Evolutionary conservation across 2,113 vertebrate species (phyloP), one percentile per base, ranked within the genome.

Genomic region (Addax nasomaculatus): DNA sequence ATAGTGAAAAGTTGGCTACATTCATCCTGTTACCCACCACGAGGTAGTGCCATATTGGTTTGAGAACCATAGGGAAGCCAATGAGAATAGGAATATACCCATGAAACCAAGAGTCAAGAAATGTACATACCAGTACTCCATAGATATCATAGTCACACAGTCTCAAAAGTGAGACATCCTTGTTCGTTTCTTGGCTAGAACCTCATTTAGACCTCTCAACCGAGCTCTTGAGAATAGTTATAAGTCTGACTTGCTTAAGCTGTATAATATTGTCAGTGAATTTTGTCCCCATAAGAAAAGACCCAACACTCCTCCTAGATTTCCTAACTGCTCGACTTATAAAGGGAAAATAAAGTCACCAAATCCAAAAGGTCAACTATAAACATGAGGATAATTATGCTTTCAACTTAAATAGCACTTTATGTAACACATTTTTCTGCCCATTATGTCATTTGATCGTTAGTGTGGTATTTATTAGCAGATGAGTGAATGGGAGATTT

Each of bases 381-480:
- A 94, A 97, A 60, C 84, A 5, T 55, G 36, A 84, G 13, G 57
- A 89, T 86, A 64, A 93, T 79, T 91, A 62, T 92, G 85, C 55
- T 83, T 98, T 83, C 57, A 83, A 67, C 60, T 93, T 89, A 45
- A 23, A 78, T 4, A 19, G 21, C 39, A 90, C 85, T 96, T 93
- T 92, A 93, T 67, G 86, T 70, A 30, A 84, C 95, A 78, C 16
- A 64, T 62, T 97, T 97, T 83, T 93, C 47, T 55, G 91, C 62
- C 95, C 93, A 94, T 95, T 97, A 93, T 55, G 55, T 95, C 86
- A 73, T 89, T 51, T 89, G 79, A 49, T 94, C 85, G 62, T 84
- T 91, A 90, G 45, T 57, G 78, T 60, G 70, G 79, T 87, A 64
- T 92, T 96, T 93, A 94, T 94, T 67, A 93, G 88, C 45, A 14